These are phyloP conservation scores for Hydropsyche tenuis DNA, from an alignment of 1,140 invertebrate genomes.

Conservation along the genomic window DNA sequence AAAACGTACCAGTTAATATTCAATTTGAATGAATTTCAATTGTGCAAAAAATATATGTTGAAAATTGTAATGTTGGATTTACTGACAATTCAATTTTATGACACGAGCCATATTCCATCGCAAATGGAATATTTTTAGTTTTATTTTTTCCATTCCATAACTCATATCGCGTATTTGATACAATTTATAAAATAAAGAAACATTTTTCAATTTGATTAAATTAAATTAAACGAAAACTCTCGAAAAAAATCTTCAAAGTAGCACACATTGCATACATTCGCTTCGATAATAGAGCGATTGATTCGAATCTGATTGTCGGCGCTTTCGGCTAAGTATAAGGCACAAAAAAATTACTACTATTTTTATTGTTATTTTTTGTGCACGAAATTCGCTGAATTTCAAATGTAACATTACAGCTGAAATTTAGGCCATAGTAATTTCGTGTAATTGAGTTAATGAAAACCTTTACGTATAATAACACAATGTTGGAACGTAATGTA, in stretches of 20 bases:
- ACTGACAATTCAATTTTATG: too few relatives aligned
- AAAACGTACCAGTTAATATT: too few relatives aligned
- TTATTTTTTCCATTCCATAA: too few relatives aligned
- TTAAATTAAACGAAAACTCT: neutral
- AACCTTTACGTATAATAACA: conserved; percentile 22
- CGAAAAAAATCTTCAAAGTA: neutral
- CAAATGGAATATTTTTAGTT: too few relatives aligned
- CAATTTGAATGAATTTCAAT: too few relatives aligned
- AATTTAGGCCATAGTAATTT: conserved; percentile 9
- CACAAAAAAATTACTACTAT: neutral
- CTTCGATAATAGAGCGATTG: neutral
- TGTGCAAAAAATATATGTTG: too few relatives aligned
- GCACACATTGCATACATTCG: neutral
- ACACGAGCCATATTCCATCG: too few relatives aligned
- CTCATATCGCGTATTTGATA: too few relatives aligned
- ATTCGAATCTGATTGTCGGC: neutral
- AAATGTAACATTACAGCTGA: neutral
- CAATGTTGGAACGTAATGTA: neutral
- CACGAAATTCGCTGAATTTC: conserved; percentile 8
- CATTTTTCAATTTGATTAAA: neutral
- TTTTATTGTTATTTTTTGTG: neutral
- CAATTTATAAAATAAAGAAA: too few relatives aligned
- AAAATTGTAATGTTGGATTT: too few relatives aligned
- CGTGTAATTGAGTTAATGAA: conserved; percentile 24
- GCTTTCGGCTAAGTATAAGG: neutral